Evolutionary conservation across 2,888 invertebrate species (phyloP), one percentile per base, ranked within the genome.

Genomic region (Archaeoteleia sp.): DNA sequence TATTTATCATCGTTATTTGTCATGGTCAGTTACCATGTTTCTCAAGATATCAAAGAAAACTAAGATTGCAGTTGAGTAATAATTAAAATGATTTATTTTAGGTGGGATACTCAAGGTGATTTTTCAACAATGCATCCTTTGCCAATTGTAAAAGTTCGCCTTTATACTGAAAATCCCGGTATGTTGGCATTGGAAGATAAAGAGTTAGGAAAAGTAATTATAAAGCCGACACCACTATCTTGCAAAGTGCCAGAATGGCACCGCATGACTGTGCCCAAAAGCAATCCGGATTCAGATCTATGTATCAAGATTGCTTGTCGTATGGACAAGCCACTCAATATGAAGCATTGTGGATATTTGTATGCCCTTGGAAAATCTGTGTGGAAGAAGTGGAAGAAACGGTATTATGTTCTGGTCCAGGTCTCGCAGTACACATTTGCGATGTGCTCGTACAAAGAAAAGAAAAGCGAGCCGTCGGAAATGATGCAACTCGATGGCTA

Each of bases 41-140:
- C n/a, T n/a, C n/a, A n/a, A n/a, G n/a, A n/a, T n/a, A n/a, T n/a
- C n/a, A n/a, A n/a, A n/a, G n/a, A n/a, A n/a, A n/a, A n/a, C n/a
- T n/a, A n/a, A n/a, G n/a, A n/a, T n/a, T n/a, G n/a, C n/a, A n/a
- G n/a, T n/a, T n/a, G 23, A 23, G 23, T 7, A 23, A 23, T 23
- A 23, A 23, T 23, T 23, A 37, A 1, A 17, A 9, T 17, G 15
- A 17, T 17, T 14, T 29, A 30, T 39, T 30, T 9, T 39, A 96
- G 96, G 91, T 99, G 99, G 99, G 99, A 99, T 83, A 99, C 98
- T 0, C 98, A 98, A 89, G 99, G 98, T 51, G 99, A 99, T 87
- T 99, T 99, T 87, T 95, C 96, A 74, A 99, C 98, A 49, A 97
- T 96, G 66, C 97, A 98, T 85, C 96, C 98, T 1, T 88, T 99